phyloP scores from a whole-genome alignment of 1,140 invertebrate species.

The Drosophila burlai region DNA sequence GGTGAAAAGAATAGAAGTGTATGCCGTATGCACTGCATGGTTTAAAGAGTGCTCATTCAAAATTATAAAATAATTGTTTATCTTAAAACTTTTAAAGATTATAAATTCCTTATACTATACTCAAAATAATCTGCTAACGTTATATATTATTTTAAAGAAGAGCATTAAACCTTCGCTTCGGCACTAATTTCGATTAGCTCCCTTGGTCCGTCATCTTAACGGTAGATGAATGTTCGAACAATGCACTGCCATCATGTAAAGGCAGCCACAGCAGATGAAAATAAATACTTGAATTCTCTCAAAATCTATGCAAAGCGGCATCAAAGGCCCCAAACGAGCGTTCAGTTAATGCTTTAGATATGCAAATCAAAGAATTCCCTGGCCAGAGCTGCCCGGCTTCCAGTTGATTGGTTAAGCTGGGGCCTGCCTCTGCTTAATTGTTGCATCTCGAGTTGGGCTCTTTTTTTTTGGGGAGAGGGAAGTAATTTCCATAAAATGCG shows the following conservation, averaged over 20 bases:
- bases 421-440: slow-evolving; percentile 60
- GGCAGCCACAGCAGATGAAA: slow-evolving; percentile 44
- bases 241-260: slow-evolving; percentile 53
- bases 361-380: slow-evolving; percentile 71
- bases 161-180: slow-evolving; percentile 3
- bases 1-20: neutral
- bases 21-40: neutral
- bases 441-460: slow-evolving; percentile 33
- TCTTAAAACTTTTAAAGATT: neutral
- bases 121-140: no score
- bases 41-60: neutral
- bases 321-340: slow-evolving; percentile 63
- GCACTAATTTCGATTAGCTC: neutral
- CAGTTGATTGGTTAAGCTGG: slow-evolving; percentile 62
- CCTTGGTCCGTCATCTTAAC: slow-evolving; percentile 44
- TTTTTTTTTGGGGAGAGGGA: neutral
- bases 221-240: slow-evolving; percentile 71
- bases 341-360: slow-evolving; percentile 76
- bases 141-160: neutral
- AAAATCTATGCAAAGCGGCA: slow-evolving; percentile 78
- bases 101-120: neutral
- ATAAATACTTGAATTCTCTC: slow-evolving; percentile 65
- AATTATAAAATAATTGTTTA: neutral
- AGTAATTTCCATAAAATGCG: slow-evolving; percentile 70
- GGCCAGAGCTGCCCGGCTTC: slow-evolving; percentile 16